phyloP scores from a whole-genome alignment of 2,113 vertebrate species.

The Lophius piscatorius region DNA sequence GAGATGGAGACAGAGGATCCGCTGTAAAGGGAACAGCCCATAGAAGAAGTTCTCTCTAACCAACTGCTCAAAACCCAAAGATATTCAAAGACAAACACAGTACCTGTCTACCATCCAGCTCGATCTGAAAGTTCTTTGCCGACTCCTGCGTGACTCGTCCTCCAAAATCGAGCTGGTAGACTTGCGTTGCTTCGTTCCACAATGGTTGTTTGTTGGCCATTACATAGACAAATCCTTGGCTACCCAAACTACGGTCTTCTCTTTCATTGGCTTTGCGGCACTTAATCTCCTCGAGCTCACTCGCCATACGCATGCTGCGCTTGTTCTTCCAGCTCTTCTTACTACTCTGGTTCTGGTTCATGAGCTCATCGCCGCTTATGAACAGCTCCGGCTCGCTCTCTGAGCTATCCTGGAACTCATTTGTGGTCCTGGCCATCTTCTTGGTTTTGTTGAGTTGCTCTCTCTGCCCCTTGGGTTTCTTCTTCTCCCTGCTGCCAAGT shows the following conservation, averaged over 20 bases:
- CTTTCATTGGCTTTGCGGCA: slow-evolving; percentile 94
- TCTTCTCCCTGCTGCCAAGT: slow-evolving; percentile 93
- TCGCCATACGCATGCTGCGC: slow-evolving; percentile 88
- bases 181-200: slow-evolving; percentile 98
- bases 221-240: slow-evolving; percentile 96
- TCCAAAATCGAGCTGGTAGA: slow-evolving; percentile 98
- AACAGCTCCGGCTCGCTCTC: slow-evolving; percentile 98
- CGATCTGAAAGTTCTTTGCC: slow-evolving; percentile 99
- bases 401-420: slow-evolving; percentile 97
- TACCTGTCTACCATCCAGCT: slow-evolving; percentile 98
- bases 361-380: slow-evolving; percentile 95
- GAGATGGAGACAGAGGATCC: too few relatives aligned
- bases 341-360: slow-evolving; percentile 97
- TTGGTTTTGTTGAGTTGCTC: slow-evolving; percentile 93
- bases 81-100: not conserved
- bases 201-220: slow-evolving; percentile 99
- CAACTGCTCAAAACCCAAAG: not conserved
- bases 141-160: slow-evolving; percentile 98
- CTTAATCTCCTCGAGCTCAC: slow-evolving; percentile 94
- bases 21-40: too few relatives aligned
- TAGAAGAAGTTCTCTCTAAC: too few relatives aligned
- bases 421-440: slow-evolving; percentile 92
- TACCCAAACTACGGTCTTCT: slow-evolving; percentile 94
- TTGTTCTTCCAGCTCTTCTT: slow-evolving; percentile 99
- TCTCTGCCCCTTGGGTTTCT: slow-evolving; percentile 94